These are phyloP conservation scores for Oceanodroma tethys DNA, from an alignment of 2,113 vertebrate genomes.

Conservation along the genomic window DNA sequence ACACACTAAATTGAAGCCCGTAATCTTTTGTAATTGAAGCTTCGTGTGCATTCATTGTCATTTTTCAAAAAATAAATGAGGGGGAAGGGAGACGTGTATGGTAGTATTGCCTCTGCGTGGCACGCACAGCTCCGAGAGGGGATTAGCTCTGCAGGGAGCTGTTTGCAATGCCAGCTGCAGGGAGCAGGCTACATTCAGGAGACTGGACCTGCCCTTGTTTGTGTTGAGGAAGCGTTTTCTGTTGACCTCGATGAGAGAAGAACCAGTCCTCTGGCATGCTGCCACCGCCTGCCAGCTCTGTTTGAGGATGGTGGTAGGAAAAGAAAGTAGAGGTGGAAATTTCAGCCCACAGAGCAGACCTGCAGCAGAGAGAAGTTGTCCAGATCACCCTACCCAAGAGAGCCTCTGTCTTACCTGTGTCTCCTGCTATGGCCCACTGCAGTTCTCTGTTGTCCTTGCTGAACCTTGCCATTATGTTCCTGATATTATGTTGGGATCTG, in stretches of 20 bases:
- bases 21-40: slow-evolving; percentile 59
- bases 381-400: neutral
- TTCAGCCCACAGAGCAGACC: neutral
- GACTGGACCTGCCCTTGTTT: neutral
- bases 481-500: neutral
- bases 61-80: neutral
- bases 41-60: neutral
- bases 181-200: neutral
- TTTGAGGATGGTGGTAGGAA: neutral
- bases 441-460: neutral
- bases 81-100: neutral
- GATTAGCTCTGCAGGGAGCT: neutral
- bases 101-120: neutral
- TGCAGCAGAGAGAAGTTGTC: neutral
- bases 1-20: slow-evolving; percentile 27
- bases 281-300: neutral
- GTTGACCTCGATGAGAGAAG: neutral
- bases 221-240: neutral
- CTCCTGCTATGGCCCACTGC: neutral
- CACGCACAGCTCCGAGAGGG: neutral
- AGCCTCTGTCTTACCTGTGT: neutral
- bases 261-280: neutral
- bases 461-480: neutral
- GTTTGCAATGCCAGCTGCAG: neutral
- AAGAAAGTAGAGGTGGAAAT: neutral